Percentiles rank a stretch among this genome's conserved stretches.
These are phyloP conservation scores for Cantharis lateralis DNA, from an alignment of 2,888 invertebrate genomes.

Conservation along the genomic window DNA sequence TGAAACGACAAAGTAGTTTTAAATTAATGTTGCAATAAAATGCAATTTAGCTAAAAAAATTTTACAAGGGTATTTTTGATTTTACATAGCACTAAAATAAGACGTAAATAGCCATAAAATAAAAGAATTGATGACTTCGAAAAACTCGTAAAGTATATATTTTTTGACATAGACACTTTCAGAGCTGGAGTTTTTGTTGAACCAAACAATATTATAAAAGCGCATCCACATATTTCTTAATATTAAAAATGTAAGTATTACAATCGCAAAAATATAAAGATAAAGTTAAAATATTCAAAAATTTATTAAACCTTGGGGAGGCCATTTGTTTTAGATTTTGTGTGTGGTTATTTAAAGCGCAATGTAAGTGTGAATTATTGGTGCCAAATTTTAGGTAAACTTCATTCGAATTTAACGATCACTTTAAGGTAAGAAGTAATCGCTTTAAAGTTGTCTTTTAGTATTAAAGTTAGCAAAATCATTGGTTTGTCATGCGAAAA, in stretches of 20 bases:
- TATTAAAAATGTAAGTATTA: background rate
- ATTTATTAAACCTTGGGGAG: background rate
- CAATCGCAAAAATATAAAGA: background rate
- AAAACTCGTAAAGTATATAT: background rate
- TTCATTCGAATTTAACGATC: background rate
- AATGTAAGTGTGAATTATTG: background rate
- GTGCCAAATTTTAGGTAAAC: background rate
- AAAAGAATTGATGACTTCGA: background rate
- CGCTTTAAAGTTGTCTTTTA: background rate
- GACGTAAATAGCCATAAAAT: background rate
- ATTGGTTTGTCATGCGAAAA: conserved; percentile 38
- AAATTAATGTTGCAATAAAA: background rate
- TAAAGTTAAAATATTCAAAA: background rate
- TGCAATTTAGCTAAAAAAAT: background rate
- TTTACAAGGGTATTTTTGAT: background rate
- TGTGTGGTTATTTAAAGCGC: background rate
- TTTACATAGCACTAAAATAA: background rate
- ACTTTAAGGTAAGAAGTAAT: background rate
- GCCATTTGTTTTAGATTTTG: background rate
- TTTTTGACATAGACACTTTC: background rate
- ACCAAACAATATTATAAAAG: background rate
- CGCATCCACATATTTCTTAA: background rate
- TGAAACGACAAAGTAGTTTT: background rate
- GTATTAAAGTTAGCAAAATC: conserved; percentile 33
- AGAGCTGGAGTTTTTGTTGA: background rate